phyloP scores from a whole-genome alignment of 2,888 invertebrate species.

The Acronicta leporina region DNA sequence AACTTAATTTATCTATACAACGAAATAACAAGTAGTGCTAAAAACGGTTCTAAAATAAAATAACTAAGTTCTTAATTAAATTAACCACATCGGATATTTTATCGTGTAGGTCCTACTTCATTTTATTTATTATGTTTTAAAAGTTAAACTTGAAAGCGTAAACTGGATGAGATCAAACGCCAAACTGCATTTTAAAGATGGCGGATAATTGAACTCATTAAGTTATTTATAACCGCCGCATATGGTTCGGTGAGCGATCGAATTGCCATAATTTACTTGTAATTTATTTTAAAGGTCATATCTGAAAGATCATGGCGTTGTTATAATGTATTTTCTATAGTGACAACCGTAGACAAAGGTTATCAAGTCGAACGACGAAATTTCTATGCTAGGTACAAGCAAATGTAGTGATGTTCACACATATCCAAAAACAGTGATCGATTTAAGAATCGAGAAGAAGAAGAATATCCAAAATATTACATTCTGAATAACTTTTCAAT shows the following conservation, averaged over 20 bases:
- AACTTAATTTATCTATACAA: too few species aligned
- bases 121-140: slow-evolving; percentile 21
- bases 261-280: slow-evolving; percentile 73
- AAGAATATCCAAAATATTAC: too few species aligned
- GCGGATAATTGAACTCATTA: slow-evolving; percentile 78
- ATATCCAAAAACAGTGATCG: too few species aligned
- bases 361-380: too few species aligned
- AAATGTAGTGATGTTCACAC: too few species aligned
- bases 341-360: neutral
- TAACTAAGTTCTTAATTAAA: slow-evolving; percentile 13
- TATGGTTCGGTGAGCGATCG: slow-evolving; percentile 69
- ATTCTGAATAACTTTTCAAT: too few species aligned
- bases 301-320: slow-evolving; percentile 27
- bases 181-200: slow-evolving; percentile 68
- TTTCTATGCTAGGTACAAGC: too few species aligned
- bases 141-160: slow-evolving; percentile 39
- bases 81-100: slow-evolving; percentile 10
- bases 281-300: slow-evolving; percentile 73
- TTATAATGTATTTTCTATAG: slow-evolving; percentile 25
- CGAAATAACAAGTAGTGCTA: neutral
- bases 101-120: slow-evolving; percentile 8
- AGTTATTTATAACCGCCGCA: slow-evolving; percentile 74
- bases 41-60: neutral
- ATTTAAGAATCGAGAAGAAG: too few species aligned
- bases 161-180: slow-evolving; percentile 56